Evolutionary conservation across 2,113 vertebrate genomes (phyloP).

Genomic region (Pteropus alecto): DNA sequence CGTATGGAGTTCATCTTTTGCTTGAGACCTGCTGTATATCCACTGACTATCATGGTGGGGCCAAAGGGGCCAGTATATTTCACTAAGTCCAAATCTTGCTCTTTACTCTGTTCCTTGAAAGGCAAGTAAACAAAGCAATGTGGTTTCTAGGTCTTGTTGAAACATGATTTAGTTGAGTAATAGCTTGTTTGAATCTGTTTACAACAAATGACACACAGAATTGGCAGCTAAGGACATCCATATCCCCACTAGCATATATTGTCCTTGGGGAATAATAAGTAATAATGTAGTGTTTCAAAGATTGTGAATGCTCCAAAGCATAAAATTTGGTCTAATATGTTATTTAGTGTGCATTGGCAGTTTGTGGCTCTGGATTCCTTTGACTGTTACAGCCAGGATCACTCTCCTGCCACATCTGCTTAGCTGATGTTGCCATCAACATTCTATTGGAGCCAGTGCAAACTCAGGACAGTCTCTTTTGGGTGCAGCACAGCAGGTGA

Average conservation of each 20-base stretch:
- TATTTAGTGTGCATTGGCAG: not conserved
- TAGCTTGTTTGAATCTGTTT: not conserved
- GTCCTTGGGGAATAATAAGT: not conserved
- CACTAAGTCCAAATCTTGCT: not conserved
- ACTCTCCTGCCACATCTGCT: slow-evolving; percentile 4
- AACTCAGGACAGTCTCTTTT: not conserved
- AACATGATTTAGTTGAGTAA: not conserved
- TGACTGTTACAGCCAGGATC: not conserved
- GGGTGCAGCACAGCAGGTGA: not conserved
- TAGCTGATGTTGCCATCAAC: not conserved
- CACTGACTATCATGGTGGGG: too few species aligned
- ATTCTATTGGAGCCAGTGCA: not conserved
- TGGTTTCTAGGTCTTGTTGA: not conserved
- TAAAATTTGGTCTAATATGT: not conserved
- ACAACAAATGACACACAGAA: not conserved
- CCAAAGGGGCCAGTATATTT: not conserved
- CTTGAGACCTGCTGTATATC: not conserved
- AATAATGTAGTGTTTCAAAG: not conserved
- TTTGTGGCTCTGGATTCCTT: not conserved
- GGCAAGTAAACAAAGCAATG: not conserved
- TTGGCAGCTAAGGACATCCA: not conserved
- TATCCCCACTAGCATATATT: not conserved
- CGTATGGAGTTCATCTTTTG: not conserved
- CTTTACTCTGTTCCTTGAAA: not conserved
- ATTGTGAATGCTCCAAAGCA: not conserved